Base-by-base conservation (phyloP, 92 coral and sea anemone genomes). In the Desmophyllum pertusum region DNA sequence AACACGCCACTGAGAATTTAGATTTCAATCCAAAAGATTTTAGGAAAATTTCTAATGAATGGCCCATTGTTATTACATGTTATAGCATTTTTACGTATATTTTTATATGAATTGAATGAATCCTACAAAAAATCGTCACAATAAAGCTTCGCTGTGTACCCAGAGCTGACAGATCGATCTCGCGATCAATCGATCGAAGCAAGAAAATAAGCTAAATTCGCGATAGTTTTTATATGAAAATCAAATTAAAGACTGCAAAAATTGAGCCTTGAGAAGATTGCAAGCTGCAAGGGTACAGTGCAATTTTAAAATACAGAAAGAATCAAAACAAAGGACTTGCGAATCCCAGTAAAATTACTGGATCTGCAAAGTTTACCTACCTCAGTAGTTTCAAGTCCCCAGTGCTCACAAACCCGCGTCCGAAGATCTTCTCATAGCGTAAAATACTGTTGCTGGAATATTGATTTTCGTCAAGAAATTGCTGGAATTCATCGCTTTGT, bases 351-450 rank as follows among this genome's bases (percentile, higher is more conserved):
- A 61, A 59, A 77, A 59, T 38, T 14, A 77, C 76, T 70, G 40
- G 45, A 4, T 4, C 42, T 27, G 7, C 1, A 17, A 15, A 19
- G 3, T 6, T 25, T 7, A 59, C 61, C 42, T 68, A 96, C 98
- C 98, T 96, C 72, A 6, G 98, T 96, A 48, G 98, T 92, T 69
- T 96, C 96, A 70, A 92, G 77, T 5, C 98, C 98, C 98, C 98
- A 31, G 98, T 96, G 77, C 98, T 96, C 0, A 96, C 95, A 85
- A 92, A 96, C 0, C 98, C 98, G 63, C 93, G 88, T 43, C 98
- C 98, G 43, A 96, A 96, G 29, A 96, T 78, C 81, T 92, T 96
- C 83, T 96, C 98, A 65, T 96, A 96, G 43, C 91, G 91, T 35
- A 96, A 86, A 61, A 96, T 96, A 1, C 96, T 88, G 39, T 86